These are phyloP conservation scores for Onychostoma macrolepis DNA, from an alignment of 2,113 vertebrate genomes.

Conservation along the genomic window DNA sequence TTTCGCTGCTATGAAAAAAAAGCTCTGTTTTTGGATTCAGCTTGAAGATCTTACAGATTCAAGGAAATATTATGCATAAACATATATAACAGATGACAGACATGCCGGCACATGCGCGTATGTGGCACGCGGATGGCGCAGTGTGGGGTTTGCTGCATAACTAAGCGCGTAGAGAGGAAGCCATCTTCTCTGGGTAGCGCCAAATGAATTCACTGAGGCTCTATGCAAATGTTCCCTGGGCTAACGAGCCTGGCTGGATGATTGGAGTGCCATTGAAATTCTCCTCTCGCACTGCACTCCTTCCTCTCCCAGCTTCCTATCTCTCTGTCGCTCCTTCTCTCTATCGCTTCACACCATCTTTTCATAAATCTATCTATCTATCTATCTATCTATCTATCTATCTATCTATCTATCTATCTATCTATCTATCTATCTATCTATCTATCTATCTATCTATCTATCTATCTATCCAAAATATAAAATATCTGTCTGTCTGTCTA, in stretches of 20 bases:
- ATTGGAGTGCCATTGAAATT: constrained; percentile 84
- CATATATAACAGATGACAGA: constrained; percentile 22
- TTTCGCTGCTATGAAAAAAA: background rate
- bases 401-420: constrained; percentile 66
- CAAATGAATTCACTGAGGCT: constrained; percentile 78
- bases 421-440: constrained; percentile 53
- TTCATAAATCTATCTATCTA: constrained; percentile 33
- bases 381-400: constrained; percentile 37
- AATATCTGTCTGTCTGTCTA: no score
- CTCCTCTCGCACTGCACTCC: constrained; percentile 73
- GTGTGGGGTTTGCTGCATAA: constrained; percentile 69
- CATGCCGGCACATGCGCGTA: background rate
- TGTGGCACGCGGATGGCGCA: constrained; percentile 34
- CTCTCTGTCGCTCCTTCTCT: constrained; percentile 68
- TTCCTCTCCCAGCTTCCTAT: constrained; percentile 39
- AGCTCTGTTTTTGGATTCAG: background rate
- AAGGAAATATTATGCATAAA: background rate
- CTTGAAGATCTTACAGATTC: background rate
- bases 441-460: constrained; percentile 30
- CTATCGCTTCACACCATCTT: constrained; percentile 56
- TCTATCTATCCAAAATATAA: constrained; percentile 28
- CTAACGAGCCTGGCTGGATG: constrained; percentile 81
- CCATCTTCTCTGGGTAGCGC: constrained; percentile 77
- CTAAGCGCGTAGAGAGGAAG: constrained; percentile 75
- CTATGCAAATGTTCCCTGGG: constrained; percentile 81